These are phyloP conservation scores for Polydrusus pterygomalis DNA, from an alignment of 2,888 invertebrate genomes.

Conservation along the genomic window DNA sequence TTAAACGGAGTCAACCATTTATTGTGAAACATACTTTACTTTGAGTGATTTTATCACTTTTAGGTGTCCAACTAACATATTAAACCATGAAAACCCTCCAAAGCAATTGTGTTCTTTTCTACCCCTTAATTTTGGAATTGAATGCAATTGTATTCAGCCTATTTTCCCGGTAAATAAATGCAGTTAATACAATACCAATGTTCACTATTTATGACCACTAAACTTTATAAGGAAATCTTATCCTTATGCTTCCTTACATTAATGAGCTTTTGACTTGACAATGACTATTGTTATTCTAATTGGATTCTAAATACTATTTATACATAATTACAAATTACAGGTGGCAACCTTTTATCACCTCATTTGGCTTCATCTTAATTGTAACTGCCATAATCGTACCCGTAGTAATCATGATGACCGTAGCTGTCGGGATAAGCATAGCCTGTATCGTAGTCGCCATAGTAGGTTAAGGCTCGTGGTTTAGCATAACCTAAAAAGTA, in stretches of 20 bases:
- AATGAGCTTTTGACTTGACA: background rate
- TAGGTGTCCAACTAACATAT: no score
- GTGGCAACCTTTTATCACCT: slow-evolving; percentile 9
- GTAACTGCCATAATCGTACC: slow-evolving; percentile 58
- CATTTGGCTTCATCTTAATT: slow-evolving; percentile 51
- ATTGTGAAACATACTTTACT: no score
- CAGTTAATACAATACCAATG: no score
- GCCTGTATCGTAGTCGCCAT: slow-evolving; percentile 62
- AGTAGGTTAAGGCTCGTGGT: slow-evolving; percentile 57
- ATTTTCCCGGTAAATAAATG: no score
- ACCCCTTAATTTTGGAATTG: no score
- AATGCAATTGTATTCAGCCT: no score
- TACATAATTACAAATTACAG: background rate
- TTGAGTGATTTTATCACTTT: no score
- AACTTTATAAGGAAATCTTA: background rate
- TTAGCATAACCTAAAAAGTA: slow-evolving; percentile 33
- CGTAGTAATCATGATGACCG: slow-evolving; percentile 62
- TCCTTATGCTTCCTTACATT: background rate
- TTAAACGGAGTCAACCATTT: no score
- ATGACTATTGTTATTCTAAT: slow-evolving; percentile 14
- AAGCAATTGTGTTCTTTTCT: no score
- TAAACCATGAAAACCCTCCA: no score
- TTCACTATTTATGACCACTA: no score
- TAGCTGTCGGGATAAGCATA: slow-evolving; percentile 63
- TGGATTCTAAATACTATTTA: slow-evolving; percentile 2